phyloP scores from a whole-genome alignment of 2,797 vertebrate species.

The Rousettus madagascariensis region DNA sequence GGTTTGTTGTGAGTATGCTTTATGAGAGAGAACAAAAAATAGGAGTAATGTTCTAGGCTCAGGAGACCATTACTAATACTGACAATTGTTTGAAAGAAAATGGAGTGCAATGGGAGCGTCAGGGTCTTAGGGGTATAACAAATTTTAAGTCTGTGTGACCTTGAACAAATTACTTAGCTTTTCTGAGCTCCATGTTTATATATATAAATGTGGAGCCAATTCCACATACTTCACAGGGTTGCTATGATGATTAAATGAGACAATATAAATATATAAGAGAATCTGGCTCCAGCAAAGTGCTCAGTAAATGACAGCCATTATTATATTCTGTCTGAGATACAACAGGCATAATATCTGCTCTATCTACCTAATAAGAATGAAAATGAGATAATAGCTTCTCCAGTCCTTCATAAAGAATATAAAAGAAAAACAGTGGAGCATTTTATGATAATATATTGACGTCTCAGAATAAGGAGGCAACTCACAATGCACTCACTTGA shows the following conservation, averaged over 20 bases:
- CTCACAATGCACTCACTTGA: neutral
- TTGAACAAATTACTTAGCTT: conserved; percentile 8
- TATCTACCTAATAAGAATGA: neutral
- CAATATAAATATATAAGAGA: neutral
- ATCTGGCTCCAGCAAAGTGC: neutral
- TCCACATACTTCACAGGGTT: neutral
- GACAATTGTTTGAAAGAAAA: conserved; percentile 5
- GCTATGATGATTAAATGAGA: neutral
- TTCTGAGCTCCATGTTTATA: neutral
- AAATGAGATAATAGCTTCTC: neutral
- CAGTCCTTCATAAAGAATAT: conserved; percentile 19
- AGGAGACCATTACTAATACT: neutral
- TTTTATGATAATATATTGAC: neutral
- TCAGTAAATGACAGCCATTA: neutral
- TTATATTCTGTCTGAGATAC: neutral
- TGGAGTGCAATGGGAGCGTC: neutral
- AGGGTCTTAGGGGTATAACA: neutral
- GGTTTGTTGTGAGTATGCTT: neutral
- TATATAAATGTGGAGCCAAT: neutral
- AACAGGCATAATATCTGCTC: neutral
- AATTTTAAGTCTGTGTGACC: neutral
- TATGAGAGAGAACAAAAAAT: neutral
- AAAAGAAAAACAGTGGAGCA: neutral
- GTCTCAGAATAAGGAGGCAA: neutral
- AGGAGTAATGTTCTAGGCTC: neutral